Conservation (phyloP, 2,888 invertebrate species). For the Pomacea canaliculata region DNA sequence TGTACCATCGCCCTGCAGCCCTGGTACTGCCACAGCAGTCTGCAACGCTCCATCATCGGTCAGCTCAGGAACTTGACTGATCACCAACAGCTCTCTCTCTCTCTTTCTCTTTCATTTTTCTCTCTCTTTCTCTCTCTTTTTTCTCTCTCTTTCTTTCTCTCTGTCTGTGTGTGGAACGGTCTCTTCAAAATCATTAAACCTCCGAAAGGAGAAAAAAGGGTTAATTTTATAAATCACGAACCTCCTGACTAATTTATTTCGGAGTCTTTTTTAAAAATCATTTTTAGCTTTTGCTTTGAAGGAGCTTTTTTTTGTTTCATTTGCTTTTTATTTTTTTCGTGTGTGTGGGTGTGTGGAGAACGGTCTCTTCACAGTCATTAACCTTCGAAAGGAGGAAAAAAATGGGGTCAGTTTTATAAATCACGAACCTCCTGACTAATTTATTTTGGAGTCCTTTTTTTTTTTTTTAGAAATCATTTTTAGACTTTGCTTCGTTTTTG, state of each 20-base stretch:
- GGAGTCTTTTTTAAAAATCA: no score
- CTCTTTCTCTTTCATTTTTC: not conserved
- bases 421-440: no score
- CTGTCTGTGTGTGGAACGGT: not conserved
- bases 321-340: not conserved
- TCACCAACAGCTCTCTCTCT: not conserved
- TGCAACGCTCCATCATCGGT: no score
- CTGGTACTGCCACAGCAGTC: no score
- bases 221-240: not conserved
- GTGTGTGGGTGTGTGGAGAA: not conserved
- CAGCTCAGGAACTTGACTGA: no score
- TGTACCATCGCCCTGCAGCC: no score
- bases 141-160: not conserved
- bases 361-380: not conserved
- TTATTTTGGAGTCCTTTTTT: no score
- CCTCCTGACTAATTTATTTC: no score
- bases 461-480: no score
- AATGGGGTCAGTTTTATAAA: not conserved
- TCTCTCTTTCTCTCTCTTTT: constrained; percentile 12
- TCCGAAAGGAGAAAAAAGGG: not conserved
- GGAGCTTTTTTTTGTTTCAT: not conserved
- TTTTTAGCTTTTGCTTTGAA: not conserved
- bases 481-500: no score
- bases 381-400: not conserved
- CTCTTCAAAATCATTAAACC: not conserved